Evolutionary conservation across 2,113 vertebrate genomes (phyloP).

Genomic region (Ancistrus triradiatus): DNA sequence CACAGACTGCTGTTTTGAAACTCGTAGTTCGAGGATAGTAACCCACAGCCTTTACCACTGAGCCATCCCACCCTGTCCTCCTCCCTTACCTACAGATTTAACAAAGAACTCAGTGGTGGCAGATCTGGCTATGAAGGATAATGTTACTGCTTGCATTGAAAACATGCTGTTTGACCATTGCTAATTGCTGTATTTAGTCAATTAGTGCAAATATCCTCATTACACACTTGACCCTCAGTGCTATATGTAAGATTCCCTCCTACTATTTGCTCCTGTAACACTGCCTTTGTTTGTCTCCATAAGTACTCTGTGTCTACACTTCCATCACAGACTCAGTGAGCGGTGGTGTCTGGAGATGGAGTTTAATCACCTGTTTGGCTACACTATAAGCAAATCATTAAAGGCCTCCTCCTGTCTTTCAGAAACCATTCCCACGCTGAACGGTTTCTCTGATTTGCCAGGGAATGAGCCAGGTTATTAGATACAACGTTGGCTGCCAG

Average conservation of each 20-base stretch:
- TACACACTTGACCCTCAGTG: no score
- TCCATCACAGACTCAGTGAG: slow-evolving; percentile 17
- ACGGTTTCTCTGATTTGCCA: slow-evolving; percentile 11
- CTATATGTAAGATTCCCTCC: slow-evolving; percentile 26
- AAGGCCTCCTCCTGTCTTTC: slow-evolving; percentile 22
- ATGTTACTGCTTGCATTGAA: no score
- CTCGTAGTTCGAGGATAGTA: no score
- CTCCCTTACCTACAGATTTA: no score
- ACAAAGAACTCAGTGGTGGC: no score
- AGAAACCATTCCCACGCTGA: slow-evolving; percentile 2
- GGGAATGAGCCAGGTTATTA: slow-evolving; percentile 15
- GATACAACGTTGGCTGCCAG: background rate
- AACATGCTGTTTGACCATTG: no score
- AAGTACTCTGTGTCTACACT: slow-evolving; percentile 7
- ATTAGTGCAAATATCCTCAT: no score
- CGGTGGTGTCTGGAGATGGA: slow-evolving; percentile 10
- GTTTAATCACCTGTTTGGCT: slow-evolving; percentile 26
- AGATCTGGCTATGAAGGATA: no score
- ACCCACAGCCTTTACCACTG: no score
- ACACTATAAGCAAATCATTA: slow-evolving; percentile 26
- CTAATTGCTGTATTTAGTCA: no score
- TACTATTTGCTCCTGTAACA: background rate
- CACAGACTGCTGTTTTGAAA: no score
- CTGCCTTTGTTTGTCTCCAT: slow-evolving; percentile 3
- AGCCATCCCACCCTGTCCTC: no score